Base-by-base conservation (phyloP, 2,888 invertebrate species). In the Anorthoa munda region DNA sequence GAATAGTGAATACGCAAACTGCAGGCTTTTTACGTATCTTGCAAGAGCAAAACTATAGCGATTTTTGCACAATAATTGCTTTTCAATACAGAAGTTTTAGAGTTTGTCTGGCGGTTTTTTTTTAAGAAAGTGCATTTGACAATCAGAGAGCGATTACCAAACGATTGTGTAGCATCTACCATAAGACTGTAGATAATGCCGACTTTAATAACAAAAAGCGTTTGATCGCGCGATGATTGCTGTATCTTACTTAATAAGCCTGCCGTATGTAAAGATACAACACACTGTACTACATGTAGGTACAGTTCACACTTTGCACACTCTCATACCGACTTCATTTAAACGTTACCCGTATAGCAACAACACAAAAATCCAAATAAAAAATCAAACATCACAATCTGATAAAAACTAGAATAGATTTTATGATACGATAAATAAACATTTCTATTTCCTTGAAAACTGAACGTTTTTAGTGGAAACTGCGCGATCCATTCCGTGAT, bases 391-490 rank as follows among this genome's bases (percentile, higher is more conserved):
- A 82, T 76, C 72, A 64, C 68, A 86, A 85, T 82, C 86, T 77
- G 86, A 87, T 86, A 87, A 82, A 71, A 75, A 76, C 73, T 72
- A 74, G 81, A 75, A 78, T 75, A 84, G 80, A 86, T 86, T 80
- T 79, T 69, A 77, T 77, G 82, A 82, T 77, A 82, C 78, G 82
- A 82, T 86, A 82, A 81, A 77, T 77, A 85, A 82, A 83, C 75
- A 82, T 78, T 83, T 79, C 74, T 66, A 83, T 81, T 87, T 90
- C 87, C 83, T 86, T 80, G 87, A 89, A 90, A 87, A 81, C 66
- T 67, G 61, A 75, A 71, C 71, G 77, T 80, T 84, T 89, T 91
- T 83, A 87, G 85, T 90, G 86, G 90, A 88, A 92, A 87, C 79
- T 84, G 84, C 67, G 72, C 87, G 84, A 87, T 85, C 76, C 79